Evolutionary conservation across 2,113 vertebrate genomes (phyloP).

Genomic region (rat (Rattus norvegicus)): GRCr8 NC_086020.1:195205001-195205500

Average conservation of each 20-base stretch:
- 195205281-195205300: constrained; percentile 4
- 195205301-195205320: background rate
- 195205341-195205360: background rate
- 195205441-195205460: background rate
- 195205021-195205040: background rate
- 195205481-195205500: background rate
- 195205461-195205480: background rate
- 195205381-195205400: background rate
- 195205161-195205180: background rate
- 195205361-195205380: background rate
- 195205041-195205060: background rate
- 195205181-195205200: background rate
- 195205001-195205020: constrained; percentile 25
- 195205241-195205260: background rate
- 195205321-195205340: background rate
- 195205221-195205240: background rate
- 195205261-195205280: background rate
- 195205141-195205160: background rate
- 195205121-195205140: background rate
- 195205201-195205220: background rate
- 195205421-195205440: background rate
- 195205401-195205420: background rate
- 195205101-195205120: background rate
- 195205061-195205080: background rate
- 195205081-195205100: background rate